A percentile compares a stretch with the other conserved stretches of the same genome.
Conservation (phyloP, 2,888 invertebrate genomes). For the Bursaphelenchus okinawaensis region DNA sequence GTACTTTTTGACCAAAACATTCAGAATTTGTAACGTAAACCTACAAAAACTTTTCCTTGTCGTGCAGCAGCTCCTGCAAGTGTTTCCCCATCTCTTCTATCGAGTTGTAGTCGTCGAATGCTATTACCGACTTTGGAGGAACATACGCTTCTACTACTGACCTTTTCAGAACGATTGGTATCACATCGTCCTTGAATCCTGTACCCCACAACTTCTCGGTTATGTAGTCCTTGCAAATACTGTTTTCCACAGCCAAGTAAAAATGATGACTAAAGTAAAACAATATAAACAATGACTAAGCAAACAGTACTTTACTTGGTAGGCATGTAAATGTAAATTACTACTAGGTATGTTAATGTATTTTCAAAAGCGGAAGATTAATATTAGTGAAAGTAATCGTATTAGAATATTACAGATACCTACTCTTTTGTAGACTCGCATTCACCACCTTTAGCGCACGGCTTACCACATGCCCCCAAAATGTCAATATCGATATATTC, state of each 20-base stretch:
- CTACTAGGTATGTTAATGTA: too few species aligned
- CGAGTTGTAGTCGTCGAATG: slow-evolving; percentile 60
- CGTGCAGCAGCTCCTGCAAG: slow-evolving; percentile 58
- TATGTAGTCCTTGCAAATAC: slow-evolving; percentile 55
- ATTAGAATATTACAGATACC: slow-evolving; percentile 42
- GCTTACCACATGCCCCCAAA: slow-evolving; percentile 51
- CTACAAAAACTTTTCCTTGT: slow-evolving; percentile 58
- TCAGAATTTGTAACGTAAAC: slow-evolving; percentile 14
- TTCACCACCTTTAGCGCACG: slow-evolving; percentile 36
- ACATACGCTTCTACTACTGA: slow-evolving; percentile 50
- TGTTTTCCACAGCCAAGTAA: slow-evolving; percentile 54
- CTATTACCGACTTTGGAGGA: slow-evolving; percentile 60
- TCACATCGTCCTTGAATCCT: slow-evolving; percentile 41
- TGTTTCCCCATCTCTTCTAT: slow-evolving; percentile 59
- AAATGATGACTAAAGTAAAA: slow-evolving; percentile 51
- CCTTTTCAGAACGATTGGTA: slow-evolving; percentile 52
- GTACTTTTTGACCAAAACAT: too few species aligned
- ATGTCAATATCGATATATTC: slow-evolving; percentile 43
- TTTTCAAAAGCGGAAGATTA: neutral
- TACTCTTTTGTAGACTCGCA: slow-evolving; percentile 34
- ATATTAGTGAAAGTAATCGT: slow-evolving; percentile 32
- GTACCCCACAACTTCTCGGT: slow-evolving; percentile 57
- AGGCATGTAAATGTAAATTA: too few species aligned
- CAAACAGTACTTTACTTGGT: slow-evolving; percentile 5
- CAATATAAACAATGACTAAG: neutral